Evolutionary conservation across 2,797 vertebrate species (phyloP), one percentile per base, ranked within the genome.

Genomic region (Gymnothorax javanicus): DNA sequence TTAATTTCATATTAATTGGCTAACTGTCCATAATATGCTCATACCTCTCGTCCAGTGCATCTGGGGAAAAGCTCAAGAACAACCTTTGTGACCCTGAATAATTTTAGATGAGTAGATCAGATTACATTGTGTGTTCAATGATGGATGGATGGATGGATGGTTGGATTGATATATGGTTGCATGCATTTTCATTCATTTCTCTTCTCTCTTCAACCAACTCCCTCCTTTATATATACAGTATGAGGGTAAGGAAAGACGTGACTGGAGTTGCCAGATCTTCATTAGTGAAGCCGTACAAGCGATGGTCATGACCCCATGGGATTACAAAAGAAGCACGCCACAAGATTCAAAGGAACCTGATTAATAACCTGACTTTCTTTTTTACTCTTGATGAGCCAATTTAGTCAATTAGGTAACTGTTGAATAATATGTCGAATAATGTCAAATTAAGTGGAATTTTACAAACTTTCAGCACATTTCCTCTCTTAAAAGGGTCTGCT

Each of bases 341-440:
- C 43, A 52, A 15, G 15, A 79, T 79, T 79, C 43, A 50, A 79
- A 54, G 33, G 6, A 7, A 17, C 15, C 75, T 50, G 75, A 50
- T 79, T 79, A 79, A 79, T 79, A 50, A 79, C 52, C 75, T 79
- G 43, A 15, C 75, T 52, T 12, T 7, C 13, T 79, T 79, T 54
- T 33, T 79, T 79, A 52, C 2, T 1, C 33, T 43, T 43, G 1
- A 43, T 43, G 50, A 5, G 73, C 73, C 33, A 50, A 7, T 15
- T 43, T 43, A 3, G 4, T 43, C 25, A 12, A 50, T 77, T 11
- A 12, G 73, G 25, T 77, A 50, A 50, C 50, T 50, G 33, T 15
- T 77, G 7, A 13, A 77, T 27, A 77, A 77, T 50, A 27, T 50
- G 73, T 50, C 43, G 73, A 77, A 43, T 77, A 77, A 43, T 77